These are phyloP conservation scores for Cygnus atratus DNA, from an alignment of 2,113 vertebrate species.

Conservation along the genomic window DNA sequence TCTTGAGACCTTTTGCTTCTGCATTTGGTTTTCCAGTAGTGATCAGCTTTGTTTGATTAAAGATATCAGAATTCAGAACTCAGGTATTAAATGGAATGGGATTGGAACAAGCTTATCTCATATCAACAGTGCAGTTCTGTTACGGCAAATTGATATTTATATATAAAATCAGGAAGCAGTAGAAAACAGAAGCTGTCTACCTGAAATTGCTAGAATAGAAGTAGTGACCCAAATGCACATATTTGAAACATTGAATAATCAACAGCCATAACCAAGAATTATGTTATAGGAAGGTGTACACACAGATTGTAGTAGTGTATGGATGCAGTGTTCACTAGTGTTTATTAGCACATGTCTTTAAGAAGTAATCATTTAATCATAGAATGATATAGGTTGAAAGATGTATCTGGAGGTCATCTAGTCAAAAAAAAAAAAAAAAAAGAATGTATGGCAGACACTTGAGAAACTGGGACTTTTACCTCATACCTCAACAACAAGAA, in stretches of 20 bases:
- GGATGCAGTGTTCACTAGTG: background rate
- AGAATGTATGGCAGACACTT: background rate
- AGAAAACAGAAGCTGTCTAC: background rate
- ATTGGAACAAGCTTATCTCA: conserved; percentile 3
- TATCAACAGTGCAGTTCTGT: background rate
- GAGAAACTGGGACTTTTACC: background rate
- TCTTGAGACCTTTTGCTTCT: background rate
- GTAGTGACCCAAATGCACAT: background rate
- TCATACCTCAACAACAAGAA: background rate
- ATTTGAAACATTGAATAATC: background rate
- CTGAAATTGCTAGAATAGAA: background rate
- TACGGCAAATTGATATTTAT: background rate
- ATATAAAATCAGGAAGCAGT: background rate
- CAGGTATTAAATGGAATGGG: background rate
- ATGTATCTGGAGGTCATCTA: background rate
- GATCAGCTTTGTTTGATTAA: background rate
- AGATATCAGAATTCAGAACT: background rate
- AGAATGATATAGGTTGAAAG: background rate
- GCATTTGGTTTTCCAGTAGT: background rate
- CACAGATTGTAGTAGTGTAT: background rate
- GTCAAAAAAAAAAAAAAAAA: background rate
- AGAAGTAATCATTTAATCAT: background rate
- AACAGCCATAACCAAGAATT: background rate
- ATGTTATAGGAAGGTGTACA: background rate
- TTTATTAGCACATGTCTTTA: background rate